A percentile compares a stretch with the other conserved stretches of the same genome.
Evolutionary conservation across 2,797 vertebrate genomes (phyloP).

Genomic region (Poecilia picta): DNA sequence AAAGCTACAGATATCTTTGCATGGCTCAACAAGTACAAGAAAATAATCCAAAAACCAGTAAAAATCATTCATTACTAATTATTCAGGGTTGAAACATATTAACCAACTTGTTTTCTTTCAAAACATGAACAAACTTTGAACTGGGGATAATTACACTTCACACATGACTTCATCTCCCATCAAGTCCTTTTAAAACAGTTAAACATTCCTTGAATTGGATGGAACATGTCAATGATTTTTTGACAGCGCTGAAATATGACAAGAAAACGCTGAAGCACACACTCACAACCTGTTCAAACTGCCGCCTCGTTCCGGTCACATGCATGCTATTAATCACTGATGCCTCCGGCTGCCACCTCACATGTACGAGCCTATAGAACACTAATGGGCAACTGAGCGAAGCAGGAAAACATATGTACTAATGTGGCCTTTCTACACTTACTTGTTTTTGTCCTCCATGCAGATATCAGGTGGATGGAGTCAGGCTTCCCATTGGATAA

Average conservation of each 20-base stretch:
- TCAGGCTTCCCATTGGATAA: slow-evolving; percentile 12
- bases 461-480: slow-evolving; percentile 4
- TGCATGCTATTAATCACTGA: slow-evolving; percentile 71
- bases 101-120: slow-evolving; percentile 76
- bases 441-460: slow-evolving; percentile 41
- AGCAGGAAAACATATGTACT: slow-evolving; percentile 62
- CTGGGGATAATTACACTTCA: slow-evolving; percentile 77
- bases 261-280: slow-evolving; percentile 51
- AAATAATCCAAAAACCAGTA: neutral
- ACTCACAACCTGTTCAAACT: slow-evolving; percentile 55
- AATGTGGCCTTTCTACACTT: slow-evolving; percentile 34
- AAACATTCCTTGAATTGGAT: slow-evolving; percentile 77
- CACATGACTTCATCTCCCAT: slow-evolving; percentile 74
- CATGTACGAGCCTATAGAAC: slow-evolving; percentile 59
- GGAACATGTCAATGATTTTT: slow-evolving; percentile 77
- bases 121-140: slow-evolving; percentile 81
- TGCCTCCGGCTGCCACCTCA: slow-evolving; percentile 61
- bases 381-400: slow-evolving; percentile 66
- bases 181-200: slow-evolving; percentile 71
- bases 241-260: slow-evolving; percentile 62
- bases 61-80: slow-evolving; percentile 40
- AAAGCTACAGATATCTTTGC: neutral
- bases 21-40: neutral
- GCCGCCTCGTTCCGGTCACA: slow-evolving; percentile 59
- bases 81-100: slow-evolving; percentile 67